Evolutionary conservation across 1,140 invertebrate genomes (phyloP).

Genomic region (Drosophila albomicans): DNA sequence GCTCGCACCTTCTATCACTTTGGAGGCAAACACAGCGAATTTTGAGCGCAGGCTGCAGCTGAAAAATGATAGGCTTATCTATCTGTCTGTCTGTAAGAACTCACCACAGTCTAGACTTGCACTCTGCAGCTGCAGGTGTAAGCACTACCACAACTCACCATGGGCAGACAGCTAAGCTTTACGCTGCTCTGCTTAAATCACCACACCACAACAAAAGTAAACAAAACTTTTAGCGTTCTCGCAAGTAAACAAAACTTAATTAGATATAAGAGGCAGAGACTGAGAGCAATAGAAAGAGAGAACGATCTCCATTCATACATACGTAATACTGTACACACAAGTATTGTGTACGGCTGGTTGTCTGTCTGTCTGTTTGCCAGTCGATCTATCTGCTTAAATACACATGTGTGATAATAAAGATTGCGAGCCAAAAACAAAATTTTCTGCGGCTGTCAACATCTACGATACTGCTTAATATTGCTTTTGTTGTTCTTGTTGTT

Average conservation of each 20-base stretch:
- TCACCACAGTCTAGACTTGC: not conserved
- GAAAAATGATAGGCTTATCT: not conserved
- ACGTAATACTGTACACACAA: conserved; percentile 8
- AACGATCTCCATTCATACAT: not conserved
- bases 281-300: not conserved
- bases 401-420: conserved; percentile 74
- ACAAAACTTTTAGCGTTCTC: conserved; percentile 41
- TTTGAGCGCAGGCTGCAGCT: not conserved
- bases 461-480: conserved; percentile 16
- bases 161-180: not conserved
- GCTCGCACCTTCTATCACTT: not conserved
- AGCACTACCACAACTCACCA: conserved; percentile 2
- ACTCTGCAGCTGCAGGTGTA: not conserved
- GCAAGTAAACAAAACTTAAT: conserved; percentile 67
- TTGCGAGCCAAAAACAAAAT: conserved; percentile 58
- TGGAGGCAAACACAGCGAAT: not conserved
- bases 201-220: conserved; percentile 37
- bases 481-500: conserved; percentile 30
- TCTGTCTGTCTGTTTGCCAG: conserved; percentile 41
- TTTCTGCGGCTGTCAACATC: conserved; percentile 40
- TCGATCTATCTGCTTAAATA: conserved; percentile 76
- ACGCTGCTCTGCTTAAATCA: conserved; percentile 10
- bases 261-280: not conserved
- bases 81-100: not conserved
- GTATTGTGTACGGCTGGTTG: not conserved